Evolutionary conservation across 2,888 invertebrate species (phyloP).

Genomic region (Sinohyriopsis cumingii): DNA sequence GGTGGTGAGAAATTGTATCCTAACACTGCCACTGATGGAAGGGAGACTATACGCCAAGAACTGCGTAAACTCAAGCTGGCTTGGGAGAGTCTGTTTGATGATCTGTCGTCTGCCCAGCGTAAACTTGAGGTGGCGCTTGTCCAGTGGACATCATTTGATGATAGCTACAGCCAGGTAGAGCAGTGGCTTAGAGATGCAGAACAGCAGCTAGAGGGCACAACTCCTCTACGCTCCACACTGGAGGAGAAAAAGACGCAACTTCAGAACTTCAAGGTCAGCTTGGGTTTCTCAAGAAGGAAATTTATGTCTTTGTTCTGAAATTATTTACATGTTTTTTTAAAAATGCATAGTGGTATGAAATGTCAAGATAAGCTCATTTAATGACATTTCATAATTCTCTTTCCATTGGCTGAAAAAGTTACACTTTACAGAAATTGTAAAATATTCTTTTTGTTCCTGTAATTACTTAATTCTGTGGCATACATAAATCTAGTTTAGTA

Average conservation of each 20-base stretch:
- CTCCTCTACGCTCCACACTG: slow-evolving; percentile 87
- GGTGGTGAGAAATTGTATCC: slow-evolving; percentile 92
- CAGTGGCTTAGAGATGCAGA: slow-evolving; percentile 86
- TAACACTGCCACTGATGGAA: slow-evolving; percentile 91
- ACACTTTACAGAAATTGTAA: too few species aligned
- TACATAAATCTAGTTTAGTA: too few species aligned
- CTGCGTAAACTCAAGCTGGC: slow-evolving; percentile 85
- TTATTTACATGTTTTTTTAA: too few species aligned
- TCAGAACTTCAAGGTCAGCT: slow-evolving; percentile 55
- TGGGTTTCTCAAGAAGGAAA: slow-evolving; percentile 2
- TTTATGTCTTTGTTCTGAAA: too few species aligned
- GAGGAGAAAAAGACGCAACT: slow-evolving; percentile 91
- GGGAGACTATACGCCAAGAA: slow-evolving; percentile 90
- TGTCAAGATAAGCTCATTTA: too few species aligned
- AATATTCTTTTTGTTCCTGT: too few species aligned
- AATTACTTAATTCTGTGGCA: too few species aligned
- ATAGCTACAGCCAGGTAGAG: slow-evolving; percentile 84
- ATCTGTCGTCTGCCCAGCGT: slow-evolving; percentile 86
- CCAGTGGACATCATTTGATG: slow-evolving; percentile 94
- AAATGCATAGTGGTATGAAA: too few species aligned
- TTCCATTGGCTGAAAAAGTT: too few species aligned
- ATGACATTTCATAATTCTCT: too few species aligned
- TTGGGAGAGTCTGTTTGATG: slow-evolving; percentile 91
- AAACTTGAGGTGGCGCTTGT: slow-evolving; percentile 90
- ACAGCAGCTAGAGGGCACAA: slow-evolving; percentile 82